phyloP scores from a whole-genome alignment of 1,140 invertebrate genomes.

The Psix sp. region DNA sequence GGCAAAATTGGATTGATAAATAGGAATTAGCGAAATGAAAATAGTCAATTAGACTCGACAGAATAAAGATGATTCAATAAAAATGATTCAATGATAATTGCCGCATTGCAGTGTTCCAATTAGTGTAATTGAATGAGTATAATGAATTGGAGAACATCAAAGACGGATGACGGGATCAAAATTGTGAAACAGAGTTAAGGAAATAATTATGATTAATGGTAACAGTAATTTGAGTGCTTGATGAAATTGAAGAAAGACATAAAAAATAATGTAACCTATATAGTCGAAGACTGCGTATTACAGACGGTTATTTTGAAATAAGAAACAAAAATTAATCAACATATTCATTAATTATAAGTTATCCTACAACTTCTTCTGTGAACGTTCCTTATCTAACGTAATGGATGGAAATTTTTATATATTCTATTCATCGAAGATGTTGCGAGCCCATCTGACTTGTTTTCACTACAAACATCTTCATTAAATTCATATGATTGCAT shows the following conservation, averaged over 20 bases:
- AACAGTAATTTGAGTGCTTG: too few relatives aligned
- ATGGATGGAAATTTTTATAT: conserved; percentile 21
- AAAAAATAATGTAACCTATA: too few relatives aligned
- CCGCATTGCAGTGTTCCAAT: conserved; percentile 4
- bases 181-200: background rate
- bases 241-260: too few relatives aligned
- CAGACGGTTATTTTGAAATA: too few relatives aligned
- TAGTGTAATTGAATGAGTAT: conserved; percentile 5
- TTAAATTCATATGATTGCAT: conserved; percentile 43
- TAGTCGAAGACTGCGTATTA: too few relatives aligned
- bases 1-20: background rate
- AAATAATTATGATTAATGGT: conserved; percentile 1
- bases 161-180: background rate
- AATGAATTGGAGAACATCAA: background rate
- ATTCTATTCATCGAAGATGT: conserved; percentile 8
- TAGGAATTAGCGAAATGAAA: background rate
- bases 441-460: conserved; percentile 24
- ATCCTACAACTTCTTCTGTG: too few relatives aligned
- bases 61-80: conserved; percentile 1
- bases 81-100: conserved; percentile 9
- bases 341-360: too few relatives aligned
- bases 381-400: conserved; percentile 9
- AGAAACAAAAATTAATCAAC: too few relatives aligned
- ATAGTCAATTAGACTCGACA: background rate
- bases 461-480: conserved; percentile 45